Evolutionary conservation across 2,888 invertebrate genomes (phyloP).

Genomic region (Metellina segmentata): DNA sequence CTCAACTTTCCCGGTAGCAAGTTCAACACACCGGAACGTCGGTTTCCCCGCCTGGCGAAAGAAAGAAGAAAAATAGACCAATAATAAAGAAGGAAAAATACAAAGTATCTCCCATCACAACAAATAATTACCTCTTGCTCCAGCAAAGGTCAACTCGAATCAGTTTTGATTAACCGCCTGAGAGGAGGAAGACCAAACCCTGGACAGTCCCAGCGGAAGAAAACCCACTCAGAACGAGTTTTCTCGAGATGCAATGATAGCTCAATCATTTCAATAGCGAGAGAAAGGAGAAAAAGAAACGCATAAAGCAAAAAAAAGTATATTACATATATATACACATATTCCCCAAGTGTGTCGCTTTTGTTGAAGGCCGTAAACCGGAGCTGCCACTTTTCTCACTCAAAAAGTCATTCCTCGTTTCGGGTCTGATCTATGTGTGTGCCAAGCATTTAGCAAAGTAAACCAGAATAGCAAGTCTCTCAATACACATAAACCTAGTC

Average conservation of each 20-base stretch:
- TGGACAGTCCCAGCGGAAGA: neutral
- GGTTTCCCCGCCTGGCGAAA: slow-evolving; percentile 34
- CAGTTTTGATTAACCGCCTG: neutral
- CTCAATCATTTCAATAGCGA: neutral
- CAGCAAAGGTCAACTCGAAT: neutral
- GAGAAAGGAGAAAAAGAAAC: too few relatives aligned
- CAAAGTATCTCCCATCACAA: slow-evolving; percentile 7
- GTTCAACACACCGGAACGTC: slow-evolving; percentile 55
- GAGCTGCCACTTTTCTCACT: slow-evolving; percentile 66
- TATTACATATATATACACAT: neutral
- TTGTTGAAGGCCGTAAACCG: slow-evolving; percentile 64
- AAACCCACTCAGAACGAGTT: slow-evolving; percentile 21
- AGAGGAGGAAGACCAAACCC: neutral
- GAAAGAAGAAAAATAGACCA: neutral
- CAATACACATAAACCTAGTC: neutral
- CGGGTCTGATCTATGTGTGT: slow-evolving; percentile 7
- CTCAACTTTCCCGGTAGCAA: slow-evolving; percentile 11
- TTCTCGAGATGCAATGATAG: slow-evolving; percentile 54
- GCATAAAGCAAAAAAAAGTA: too few relatives aligned
- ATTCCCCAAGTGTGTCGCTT: neutral
- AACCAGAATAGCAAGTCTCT: slow-evolving; percentile 60
- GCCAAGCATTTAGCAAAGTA: slow-evolving; percentile 6
- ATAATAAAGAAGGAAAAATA: neutral
- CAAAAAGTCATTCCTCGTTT: neutral
- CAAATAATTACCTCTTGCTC: neutral